Evolutionary conservation across 2,113 vertebrate genomes (phyloP).

Genomic region (Ptilorrhoa leucosticta): DNA sequence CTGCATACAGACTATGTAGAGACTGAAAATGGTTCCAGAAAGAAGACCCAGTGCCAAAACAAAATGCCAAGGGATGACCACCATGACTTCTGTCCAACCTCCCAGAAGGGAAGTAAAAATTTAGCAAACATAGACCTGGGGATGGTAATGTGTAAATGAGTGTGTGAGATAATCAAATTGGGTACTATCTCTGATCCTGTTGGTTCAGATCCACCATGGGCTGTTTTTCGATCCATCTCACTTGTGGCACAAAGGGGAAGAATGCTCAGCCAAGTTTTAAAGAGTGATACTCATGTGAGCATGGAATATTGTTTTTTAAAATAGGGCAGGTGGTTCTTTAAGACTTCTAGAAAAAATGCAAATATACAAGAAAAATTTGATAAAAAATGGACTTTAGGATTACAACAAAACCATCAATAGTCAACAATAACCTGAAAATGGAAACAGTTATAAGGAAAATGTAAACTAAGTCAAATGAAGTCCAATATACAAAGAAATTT

Average conservation of each 20-base stretch:
- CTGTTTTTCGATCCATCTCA: background rate
- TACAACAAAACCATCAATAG: background rate
- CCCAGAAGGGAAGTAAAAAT: background rate
- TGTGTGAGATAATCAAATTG: background rate
- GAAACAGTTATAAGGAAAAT: background rate
- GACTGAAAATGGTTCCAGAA: background rate
- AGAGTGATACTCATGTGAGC: background rate
- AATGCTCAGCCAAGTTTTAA: background rate
- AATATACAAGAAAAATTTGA: background rate
- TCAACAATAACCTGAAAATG: background rate
- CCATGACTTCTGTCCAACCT: background rate
- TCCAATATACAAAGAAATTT: background rate
- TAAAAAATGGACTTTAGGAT: background rate
- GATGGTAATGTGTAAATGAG: background rate
- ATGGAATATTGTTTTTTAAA: background rate
- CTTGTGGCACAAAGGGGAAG: background rate
- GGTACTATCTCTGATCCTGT: background rate
- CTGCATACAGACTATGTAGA: background rate
- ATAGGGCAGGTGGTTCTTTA: background rate
- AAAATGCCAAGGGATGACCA: background rate
- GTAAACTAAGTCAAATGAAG: background rate
- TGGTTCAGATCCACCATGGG: background rate
- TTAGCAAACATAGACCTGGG: fast-evolving
- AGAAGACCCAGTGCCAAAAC: background rate
- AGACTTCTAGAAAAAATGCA: background rate